These are phyloP conservation scores for Pipistrellus pipistrellus DNA, from an alignment of 2,797 vertebrate species.

Conservation along the genomic window DNA sequence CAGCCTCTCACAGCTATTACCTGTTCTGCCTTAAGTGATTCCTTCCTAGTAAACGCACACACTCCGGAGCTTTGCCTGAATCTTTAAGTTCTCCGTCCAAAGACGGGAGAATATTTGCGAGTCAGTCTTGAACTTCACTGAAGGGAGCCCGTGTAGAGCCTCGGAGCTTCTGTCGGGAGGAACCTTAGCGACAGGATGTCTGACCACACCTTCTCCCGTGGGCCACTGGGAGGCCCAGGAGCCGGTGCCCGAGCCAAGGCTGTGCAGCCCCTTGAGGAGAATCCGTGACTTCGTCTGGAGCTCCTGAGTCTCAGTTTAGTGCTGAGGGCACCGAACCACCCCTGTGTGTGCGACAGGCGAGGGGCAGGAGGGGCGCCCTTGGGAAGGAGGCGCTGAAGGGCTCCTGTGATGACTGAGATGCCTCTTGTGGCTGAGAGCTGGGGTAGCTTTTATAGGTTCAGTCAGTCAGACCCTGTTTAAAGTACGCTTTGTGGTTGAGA, in stretches of 20 bases:
- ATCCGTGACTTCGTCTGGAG: not conserved
- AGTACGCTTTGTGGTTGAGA: slow-evolving; percentile 71
- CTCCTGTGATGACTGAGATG: not conserved
- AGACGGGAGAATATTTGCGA: slow-evolving; percentile 49
- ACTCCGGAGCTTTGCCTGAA: not conserved
- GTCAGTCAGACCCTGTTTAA: slow-evolving; percentile 64
- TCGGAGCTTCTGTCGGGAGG: slow-evolving; percentile 16
- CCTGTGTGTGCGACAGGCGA: not conserved
- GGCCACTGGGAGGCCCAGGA: not conserved
- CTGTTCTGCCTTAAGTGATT: slow-evolving; percentile 42
- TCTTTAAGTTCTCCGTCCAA: slow-evolving; percentile 33
- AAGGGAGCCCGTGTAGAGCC: slow-evolving; percentile 4
- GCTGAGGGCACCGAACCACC: not conserved
- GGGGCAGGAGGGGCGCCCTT: not conserved
- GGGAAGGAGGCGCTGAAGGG: slow-evolving; percentile 29
- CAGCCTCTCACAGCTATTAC: slow-evolving; percentile 49
- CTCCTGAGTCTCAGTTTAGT: not conserved
- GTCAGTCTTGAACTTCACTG: not conserved
- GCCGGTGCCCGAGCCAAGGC: not conserved
- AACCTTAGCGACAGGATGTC: slow-evolving; percentile 37
- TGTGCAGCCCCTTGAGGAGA: not conserved
- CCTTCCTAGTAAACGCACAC: not conserved
- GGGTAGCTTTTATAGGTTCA: slow-evolving; percentile 66
- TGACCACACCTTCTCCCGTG: not conserved
- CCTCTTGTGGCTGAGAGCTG: not conserved